Evolutionary conservation across 2,797 vertebrate species (phyloP).

Genomic region (Manis pentadactyla): DNA sequence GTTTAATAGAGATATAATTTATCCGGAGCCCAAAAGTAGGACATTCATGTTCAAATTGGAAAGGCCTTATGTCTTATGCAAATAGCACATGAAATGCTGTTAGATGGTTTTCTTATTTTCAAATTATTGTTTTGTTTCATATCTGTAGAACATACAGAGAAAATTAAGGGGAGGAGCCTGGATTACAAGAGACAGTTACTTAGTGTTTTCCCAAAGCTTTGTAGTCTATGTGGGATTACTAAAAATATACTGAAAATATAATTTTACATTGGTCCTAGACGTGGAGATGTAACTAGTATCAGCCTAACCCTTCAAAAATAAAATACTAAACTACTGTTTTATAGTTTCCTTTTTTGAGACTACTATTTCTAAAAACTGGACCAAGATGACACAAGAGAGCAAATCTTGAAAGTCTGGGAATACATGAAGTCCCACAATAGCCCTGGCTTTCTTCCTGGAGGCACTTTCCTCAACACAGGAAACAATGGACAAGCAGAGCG

Average conservation of each 20-base stretch:
- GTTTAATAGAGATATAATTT: not conserved
- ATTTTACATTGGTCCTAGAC: not conserved
- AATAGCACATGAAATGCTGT: not conserved
- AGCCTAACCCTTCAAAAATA: not conserved
- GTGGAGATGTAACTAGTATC: not conserved
- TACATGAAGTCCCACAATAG: not conserved
- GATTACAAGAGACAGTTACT: no score
- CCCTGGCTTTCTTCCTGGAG: not conserved
- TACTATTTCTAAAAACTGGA: not conserved
- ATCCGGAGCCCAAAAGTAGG: not conserved
- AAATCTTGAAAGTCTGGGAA: not conserved
- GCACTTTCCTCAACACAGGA: not conserved
- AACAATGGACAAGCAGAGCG: not conserved
- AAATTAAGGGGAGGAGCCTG: no score
- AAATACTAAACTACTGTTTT: not conserved
- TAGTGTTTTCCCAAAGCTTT: no score
- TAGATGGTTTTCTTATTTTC: not conserved
- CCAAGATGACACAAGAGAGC: not conserved
- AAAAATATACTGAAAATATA: constrained; percentile 31
- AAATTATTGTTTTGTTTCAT: not conserved
- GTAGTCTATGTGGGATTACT: no score
- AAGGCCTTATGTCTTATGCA: not conserved
- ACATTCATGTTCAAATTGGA: not conserved
- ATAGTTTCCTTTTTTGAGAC: not conserved
- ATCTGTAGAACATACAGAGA: not conserved